phyloP scores from a whole-genome alignment of 2,888 invertebrate genomes.

The Polyploca ridens region DNA sequence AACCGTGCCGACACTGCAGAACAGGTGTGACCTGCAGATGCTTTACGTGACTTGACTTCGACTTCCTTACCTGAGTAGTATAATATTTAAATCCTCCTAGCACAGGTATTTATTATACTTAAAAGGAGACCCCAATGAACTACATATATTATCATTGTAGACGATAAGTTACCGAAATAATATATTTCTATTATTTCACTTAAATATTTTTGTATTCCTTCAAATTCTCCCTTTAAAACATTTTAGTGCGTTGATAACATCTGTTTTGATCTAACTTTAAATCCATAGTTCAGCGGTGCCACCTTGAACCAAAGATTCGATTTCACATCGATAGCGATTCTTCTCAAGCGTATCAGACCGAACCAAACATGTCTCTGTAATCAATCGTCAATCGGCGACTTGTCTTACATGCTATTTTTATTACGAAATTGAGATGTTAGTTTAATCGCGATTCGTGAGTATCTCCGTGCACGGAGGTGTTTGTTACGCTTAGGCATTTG shows the following conservation, averaged over 20 bases:
- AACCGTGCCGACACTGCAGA: slow-evolving; percentile 66
- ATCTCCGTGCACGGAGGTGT: slow-evolving; percentile 33
- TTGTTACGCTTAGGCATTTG: slow-evolving; percentile 42
- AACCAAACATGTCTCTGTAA: slow-evolving; percentile 71
- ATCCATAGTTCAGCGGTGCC: slow-evolving; percentile 53
- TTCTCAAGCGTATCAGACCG: slow-evolving; percentile 74
- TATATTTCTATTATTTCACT: too few species aligned
- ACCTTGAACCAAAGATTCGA: slow-evolving; percentile 76
- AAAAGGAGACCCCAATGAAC: too few species aligned
- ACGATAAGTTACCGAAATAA: too few species aligned
- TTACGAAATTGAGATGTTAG: slow-evolving; percentile 64
- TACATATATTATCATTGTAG: too few species aligned
- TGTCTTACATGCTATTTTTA: slow-evolving; percentile 68
- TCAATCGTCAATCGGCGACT: slow-evolving; percentile 65
- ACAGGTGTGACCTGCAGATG: slow-evolving; percentile 68
- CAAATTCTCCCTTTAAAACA: slow-evolving; percentile 34
- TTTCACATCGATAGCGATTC: slow-evolving; percentile 71
- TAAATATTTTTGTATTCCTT: neutral
- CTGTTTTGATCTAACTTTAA: slow-evolving; percentile 48
- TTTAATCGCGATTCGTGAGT: slow-evolving; percentile 33
- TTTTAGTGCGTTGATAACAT: slow-evolving; percentile 44
- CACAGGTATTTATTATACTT: too few species aligned
- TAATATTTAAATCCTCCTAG: too few species aligned
- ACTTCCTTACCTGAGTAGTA: slow-evolving; percentile 52
- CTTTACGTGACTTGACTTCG: slow-evolving; percentile 56